phyloP scores from a whole-genome alignment of 2,113 vertebrate genomes.

The Cairina moschata region DNA sequence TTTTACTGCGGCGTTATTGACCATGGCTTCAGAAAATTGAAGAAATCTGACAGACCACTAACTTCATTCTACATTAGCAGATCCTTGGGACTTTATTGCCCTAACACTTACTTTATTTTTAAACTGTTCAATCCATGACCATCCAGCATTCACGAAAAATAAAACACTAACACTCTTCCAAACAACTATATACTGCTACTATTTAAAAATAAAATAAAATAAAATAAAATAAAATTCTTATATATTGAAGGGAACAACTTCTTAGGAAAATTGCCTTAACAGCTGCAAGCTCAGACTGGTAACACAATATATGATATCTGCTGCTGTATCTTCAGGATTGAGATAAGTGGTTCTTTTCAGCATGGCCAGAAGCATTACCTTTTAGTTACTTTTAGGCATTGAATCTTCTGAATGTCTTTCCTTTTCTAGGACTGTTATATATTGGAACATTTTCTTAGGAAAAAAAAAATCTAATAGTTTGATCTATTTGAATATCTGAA shows the following conservation, averaged over 20 bases:
- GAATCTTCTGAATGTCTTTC: background rate
- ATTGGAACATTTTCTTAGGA: background rate
- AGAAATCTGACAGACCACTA: background rate
- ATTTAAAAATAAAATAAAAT: background rate
- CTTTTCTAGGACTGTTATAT: background rate
- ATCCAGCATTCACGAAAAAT: background rate
- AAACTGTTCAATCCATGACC: background rate
- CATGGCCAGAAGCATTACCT: background rate
- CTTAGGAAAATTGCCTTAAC: background rate
- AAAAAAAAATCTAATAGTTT: rapidly evolving
- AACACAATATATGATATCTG: background rate
- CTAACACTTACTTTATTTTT: background rate
- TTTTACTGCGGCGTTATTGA: background rate
- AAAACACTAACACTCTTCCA: background rate
- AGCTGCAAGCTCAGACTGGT: background rate
- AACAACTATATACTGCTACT: conserved; percentile 21
- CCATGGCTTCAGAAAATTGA: background rate
- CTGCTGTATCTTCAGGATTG: background rate
- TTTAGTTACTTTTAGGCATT: background rate
- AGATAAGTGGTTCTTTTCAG: background rate
- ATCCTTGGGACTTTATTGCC: background rate
- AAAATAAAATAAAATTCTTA: background rate
- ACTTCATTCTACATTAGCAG: background rate
- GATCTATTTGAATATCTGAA: background rate
- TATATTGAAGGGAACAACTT: background rate